These are phyloP conservation scores for Phalanger gymnotis DNA, from an alignment of 2,797 vertebrate species.

Conservation along the genomic window DNA sequence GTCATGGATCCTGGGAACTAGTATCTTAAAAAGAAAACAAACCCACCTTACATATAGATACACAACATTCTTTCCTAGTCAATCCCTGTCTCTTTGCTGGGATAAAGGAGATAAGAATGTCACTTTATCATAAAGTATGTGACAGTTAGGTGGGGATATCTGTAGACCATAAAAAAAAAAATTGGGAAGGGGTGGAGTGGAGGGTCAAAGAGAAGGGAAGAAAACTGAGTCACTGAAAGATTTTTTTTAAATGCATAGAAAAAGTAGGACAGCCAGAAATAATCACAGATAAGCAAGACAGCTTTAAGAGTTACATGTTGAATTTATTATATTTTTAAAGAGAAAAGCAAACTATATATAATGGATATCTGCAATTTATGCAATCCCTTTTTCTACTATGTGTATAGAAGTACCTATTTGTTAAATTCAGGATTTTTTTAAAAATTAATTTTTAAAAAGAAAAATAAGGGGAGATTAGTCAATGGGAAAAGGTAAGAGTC, in stretches of 20 bases:
- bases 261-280: background rate
- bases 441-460: background rate
- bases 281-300: background rate
- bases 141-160: background rate
- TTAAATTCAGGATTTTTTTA: background rate
- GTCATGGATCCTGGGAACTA: too few relatives aligned
- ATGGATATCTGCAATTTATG: background rate
- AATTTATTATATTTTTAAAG: background rate
- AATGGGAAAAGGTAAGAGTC: background rate
- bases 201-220: background rate
- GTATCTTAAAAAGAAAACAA: too few relatives aligned
- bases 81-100: background rate
- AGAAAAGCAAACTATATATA: background rate
- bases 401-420: background rate
- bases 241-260: background rate
- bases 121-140: background rate
- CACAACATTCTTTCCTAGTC: background rate
- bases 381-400: background rate
- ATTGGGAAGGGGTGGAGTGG: background rate
- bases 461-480: background rate
- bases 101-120: background rate
- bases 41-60: too few relatives aligned
- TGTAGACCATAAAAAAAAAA: background rate
- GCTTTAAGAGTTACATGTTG: background rate
- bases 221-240: background rate